phyloP scores from a whole-genome alignment of 2,113 vertebrate genomes.

The Lamprotornis superbus region DNA sequence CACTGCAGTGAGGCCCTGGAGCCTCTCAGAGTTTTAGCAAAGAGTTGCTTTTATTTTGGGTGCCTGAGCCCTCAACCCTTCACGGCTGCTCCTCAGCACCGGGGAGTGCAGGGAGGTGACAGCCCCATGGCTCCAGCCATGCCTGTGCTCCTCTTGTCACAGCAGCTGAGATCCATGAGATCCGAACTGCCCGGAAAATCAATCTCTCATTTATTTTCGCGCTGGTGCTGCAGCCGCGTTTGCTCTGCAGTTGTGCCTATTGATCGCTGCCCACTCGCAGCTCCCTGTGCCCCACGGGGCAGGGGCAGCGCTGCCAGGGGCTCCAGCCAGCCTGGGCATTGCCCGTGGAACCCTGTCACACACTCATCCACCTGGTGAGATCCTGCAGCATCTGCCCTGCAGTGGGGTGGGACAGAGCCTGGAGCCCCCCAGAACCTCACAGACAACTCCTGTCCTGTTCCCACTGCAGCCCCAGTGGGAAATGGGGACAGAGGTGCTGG shows the following conservation, averaged over 20 bases:
- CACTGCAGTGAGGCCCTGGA: neutral
- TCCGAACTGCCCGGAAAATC: neutral
- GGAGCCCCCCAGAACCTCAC: neutral
- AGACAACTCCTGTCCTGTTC: neutral
- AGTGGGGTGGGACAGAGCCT: neutral
- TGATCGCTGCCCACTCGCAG: rapidly evolving
- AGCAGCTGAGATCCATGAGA: neutral
- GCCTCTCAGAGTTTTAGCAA: neutral
- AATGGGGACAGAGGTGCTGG: rapidly evolving
- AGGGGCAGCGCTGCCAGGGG: neutral
- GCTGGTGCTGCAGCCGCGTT: neutral
- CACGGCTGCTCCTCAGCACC: neutral
- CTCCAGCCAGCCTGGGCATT: rapidly evolving
- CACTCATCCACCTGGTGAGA: rapidly evolving
- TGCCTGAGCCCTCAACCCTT: rapidly evolving
- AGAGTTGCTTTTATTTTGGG: neutral
- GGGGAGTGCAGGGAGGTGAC: rapidly evolving
- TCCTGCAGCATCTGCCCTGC: neutral
- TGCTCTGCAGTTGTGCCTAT: neutral
- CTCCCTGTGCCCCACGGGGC: neutral
- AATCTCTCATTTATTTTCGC: constrained; percentile 20
- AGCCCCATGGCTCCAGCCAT: rapidly evolving
- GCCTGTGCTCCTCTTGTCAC: neutral
- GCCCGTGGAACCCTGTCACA: rapidly evolving
- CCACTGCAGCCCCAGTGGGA: rapidly evolving